Base-by-base conservation (phyloP, 1,140 invertebrate genomes). In the Pseudomyrmex cubaensis region DNA sequence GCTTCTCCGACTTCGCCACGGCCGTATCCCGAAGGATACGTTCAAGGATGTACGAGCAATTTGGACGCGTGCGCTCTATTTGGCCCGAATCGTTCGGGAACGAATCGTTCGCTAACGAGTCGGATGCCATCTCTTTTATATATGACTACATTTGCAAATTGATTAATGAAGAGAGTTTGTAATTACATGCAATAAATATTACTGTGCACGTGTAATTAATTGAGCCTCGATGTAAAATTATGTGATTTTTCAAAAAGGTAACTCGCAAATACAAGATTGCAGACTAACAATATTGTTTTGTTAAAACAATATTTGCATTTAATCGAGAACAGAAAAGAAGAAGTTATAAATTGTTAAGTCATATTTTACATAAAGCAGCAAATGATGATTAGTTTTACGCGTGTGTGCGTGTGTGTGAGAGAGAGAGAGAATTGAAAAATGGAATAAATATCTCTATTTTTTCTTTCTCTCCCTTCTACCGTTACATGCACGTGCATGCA, bases 31-130 rank as follows among this genome's bases (percentile, higher is more conserved):
- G 54, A 70, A 80, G 76, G 76, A 80, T 80, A 80, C 66, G 44
- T 80, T 15, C 54, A 54, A 72, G 44, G 54, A 80, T 72, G 76
- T 70, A 80, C 66, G 76, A 80, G 76, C 76, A 70, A 72, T 80
- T 80, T 80, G 66, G 66, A 59, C 66, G 66, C 66, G 66, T 70
- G 76, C 76, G 76, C 76, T 72, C 76, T 80, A 80, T 80, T 80
- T 80, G 66, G 66, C 76, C 54, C 54, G 66, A 72, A 35, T 15
- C 66, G n/a, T 25, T 70, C 76, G 35, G 54, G 54, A 70, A 57
- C 76, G 66, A 80, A 10, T 80, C 66, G 54, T 80, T 80, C 35
- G 35, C 35, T 35, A 35, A 35, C 35, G 35, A 35, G 35, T 35
- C 35, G 35, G 35, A 35, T 35, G 35, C 35, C 35, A 35, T 35